These are phyloP conservation scores for Zaprionus lachaisei DNA, from an alignment of 1,140 invertebrate species.

Conservation along the genomic window DNA sequence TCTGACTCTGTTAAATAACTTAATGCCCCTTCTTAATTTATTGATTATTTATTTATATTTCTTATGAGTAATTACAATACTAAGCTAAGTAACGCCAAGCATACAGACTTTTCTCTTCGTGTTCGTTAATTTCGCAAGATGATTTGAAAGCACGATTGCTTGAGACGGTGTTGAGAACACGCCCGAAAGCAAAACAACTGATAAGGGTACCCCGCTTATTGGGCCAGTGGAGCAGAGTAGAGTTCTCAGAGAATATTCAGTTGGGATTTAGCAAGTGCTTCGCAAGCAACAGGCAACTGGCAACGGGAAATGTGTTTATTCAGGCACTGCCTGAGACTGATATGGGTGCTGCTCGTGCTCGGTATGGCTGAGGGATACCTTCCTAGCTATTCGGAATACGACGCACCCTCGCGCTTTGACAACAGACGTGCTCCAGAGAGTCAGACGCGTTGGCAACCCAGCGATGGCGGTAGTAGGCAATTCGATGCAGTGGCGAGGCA, in stretches of 20 bases:
- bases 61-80: no score
- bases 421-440: constrained; percentile 29
- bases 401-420: constrained; percentile 31
- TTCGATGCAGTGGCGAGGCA: neutral
- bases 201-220: constrained; percentile 51
- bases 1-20: no score
- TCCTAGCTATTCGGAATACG: constrained; percentile 51
- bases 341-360: constrained; percentile 7
- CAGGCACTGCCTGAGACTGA: constrained; percentile 18
- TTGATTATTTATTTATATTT: no score
- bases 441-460: constrained; percentile 5
- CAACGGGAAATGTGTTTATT: constrained; percentile 32
- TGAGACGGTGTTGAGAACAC: constrained; percentile 4
- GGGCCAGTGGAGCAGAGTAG: constrained; percentile 46
- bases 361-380: neutral
- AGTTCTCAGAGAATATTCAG: constrained; percentile 45
- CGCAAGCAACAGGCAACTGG: constrained; percentile 25
- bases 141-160: neutral
- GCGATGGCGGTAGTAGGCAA: constrained; percentile 26
- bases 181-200: constrained; percentile 41
- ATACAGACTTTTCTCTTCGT: neutral
- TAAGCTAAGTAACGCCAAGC: no score
- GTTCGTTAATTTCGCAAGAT: neutral
- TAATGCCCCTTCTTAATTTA: no score
- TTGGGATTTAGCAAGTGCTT: constrained; percentile 58